phyloP scores from a whole-genome alignment of 2,888 invertebrate genomes.

The Seira musarum region DNA sequence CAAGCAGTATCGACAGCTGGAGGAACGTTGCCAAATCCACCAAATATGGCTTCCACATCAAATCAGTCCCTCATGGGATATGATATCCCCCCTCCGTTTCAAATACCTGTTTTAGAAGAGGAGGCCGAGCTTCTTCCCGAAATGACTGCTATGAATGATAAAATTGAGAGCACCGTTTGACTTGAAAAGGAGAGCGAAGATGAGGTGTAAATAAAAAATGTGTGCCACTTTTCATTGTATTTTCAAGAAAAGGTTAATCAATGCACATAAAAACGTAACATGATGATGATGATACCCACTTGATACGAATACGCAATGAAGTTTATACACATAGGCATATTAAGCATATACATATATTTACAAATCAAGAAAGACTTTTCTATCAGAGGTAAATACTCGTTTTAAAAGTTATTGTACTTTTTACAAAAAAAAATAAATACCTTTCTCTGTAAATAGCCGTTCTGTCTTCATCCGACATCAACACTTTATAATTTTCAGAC shows the following conservation, averaged over 20 bases:
- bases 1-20: slow-evolving; percentile 4
- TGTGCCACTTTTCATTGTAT: slow-evolving; percentile 36
- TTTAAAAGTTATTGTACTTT: no score
- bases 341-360: slow-evolving; percentile 3
- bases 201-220: slow-evolving; percentile 8
- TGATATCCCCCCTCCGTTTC: slow-evolving; percentile 66
- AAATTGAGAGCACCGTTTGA: slow-evolving; percentile 70
- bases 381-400: slow-evolving; percentile 7
- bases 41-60: slow-evolving; percentile 55
- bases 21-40: slow-evolving; percentile 34
- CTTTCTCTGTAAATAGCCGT: no score
- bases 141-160: slow-evolving; percentile 68
- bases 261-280: not conserved
- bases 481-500: not conserved
- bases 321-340: no score
- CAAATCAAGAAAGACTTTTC: slow-evolving; percentile 17
- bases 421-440: no score
- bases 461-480: not conserved
- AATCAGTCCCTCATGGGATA: slow-evolving; percentile 63
- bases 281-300: no score
- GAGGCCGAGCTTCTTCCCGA: slow-evolving; percentile 68
- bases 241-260: slow-evolving; percentile 1
- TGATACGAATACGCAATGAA: no score
- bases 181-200: slow-evolving; percentile 18
- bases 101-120: slow-evolving; percentile 68